Conservation (phyloP, 2,888 invertebrate genomes). For the Synergus laeviventris region DNA sequence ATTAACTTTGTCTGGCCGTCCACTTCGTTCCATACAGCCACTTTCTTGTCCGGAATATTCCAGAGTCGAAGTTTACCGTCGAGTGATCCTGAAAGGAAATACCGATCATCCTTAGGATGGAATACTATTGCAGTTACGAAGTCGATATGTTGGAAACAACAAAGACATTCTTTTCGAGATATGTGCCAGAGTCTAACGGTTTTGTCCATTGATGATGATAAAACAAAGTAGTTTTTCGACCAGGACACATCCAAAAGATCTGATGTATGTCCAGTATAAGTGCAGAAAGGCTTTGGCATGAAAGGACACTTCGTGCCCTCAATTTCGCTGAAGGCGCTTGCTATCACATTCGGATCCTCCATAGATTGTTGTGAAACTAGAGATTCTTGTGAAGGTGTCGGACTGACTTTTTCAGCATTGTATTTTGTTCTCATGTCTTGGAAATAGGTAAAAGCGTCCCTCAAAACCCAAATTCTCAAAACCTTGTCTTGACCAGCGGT, state of each 20-base stretch:
- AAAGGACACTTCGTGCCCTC: slow-evolving; percentile 82
- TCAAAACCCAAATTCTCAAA: slow-evolving; percentile 95
- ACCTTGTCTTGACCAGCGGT: slow-evolving; percentile 98
- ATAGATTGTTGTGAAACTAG: slow-evolving; percentile 87
- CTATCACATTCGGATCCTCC: slow-evolving; percentile 79
- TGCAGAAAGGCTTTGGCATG: slow-evolving; percentile 93
- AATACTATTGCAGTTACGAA: slow-evolving; percentile 99
- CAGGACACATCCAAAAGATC: slow-evolving; percentile 97
- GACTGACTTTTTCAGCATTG: slow-evolving; percentile 93
- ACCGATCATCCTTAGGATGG: slow-evolving; percentile 93
- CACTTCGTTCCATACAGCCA: slow-evolving; percentile 98
- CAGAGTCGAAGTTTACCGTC: slow-evolving; percentile 99
- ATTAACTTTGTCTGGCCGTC: slow-evolving; percentile 96
- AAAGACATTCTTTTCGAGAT: slow-evolving; percentile 96
- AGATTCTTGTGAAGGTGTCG: slow-evolving; percentile 95
- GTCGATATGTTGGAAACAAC: slow-evolving; percentile 99
- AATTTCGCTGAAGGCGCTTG: slow-evolving; percentile 78
- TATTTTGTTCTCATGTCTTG: slow-evolving; percentile 98
- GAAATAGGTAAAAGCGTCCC: slow-evolving; percentile 93
- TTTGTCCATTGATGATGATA: slow-evolving; percentile 99
- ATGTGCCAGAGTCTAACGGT: slow-evolving; percentile 99
- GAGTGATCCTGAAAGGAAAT: slow-evolving; percentile 97
- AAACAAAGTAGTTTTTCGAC: slow-evolving; percentile 98
- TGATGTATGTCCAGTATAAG: slow-evolving; percentile 95
- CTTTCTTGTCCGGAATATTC: slow-evolving; percentile 99